Percentiles rank a stretch among this genome's conserved stretches.
phyloP scores from a whole-genome alignment of 2,888 invertebrate genomes.

The Epirrhoe tristata region DNA sequence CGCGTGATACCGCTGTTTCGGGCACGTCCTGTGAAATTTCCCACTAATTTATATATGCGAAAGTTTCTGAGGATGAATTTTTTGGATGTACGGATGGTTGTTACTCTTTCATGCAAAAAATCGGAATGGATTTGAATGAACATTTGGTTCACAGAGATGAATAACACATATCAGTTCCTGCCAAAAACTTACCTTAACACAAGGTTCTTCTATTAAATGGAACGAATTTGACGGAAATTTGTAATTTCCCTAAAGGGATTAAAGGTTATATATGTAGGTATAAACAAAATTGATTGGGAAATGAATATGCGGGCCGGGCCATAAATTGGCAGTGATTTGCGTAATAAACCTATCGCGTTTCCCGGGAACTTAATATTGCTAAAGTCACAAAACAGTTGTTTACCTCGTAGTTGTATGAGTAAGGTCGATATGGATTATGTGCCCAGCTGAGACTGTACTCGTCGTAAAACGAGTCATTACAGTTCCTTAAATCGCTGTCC shows the following conservation, averaged over 20 bases:
- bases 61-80: too few species aligned
- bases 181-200: too few species aligned
- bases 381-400: constrained; percentile 27
- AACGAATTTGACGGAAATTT: constrained; percentile 3
- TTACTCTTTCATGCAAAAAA: too few species aligned
- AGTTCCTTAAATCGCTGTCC: constrained; percentile 63
- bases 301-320: constrained; percentile 5
- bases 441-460: constrained; percentile 64
- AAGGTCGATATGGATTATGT: constrained; percentile 57
- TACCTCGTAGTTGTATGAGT: constrained; percentile 59
- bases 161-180: too few species aligned
- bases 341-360: constrained; percentile 21
- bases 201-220: neutral
- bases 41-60: too few species aligned
- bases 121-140: too few species aligned
- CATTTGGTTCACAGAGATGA: too few species aligned
- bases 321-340: constrained; percentile 28
- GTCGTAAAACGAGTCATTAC: constrained; percentile 58
- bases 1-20: constrained; percentile 48
- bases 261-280: neutral
- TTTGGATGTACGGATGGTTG: too few species aligned
- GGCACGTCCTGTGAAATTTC: constrained; percentile 51
- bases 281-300: constrained; percentile 2
- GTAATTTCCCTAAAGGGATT: constrained; percentile 3
- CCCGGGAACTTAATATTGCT: constrained; percentile 18